phyloP scores from a whole-genome alignment of 2,797 vertebrate species.

The Crenuchus spilurus region DNA sequence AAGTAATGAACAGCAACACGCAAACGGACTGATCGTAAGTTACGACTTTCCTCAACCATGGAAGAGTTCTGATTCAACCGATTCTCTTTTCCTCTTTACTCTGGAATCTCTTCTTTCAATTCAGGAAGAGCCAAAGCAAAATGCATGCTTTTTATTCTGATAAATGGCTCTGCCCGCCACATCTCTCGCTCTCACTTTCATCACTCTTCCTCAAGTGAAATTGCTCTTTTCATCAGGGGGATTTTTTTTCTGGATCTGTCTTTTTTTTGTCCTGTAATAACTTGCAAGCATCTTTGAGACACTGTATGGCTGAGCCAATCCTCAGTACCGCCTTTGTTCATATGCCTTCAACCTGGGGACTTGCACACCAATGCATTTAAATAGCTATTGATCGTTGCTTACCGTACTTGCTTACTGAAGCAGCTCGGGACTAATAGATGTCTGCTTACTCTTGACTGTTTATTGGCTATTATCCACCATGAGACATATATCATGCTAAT shows the following conservation, averaged over 20 bases:
- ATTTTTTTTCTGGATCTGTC: slow-evolving; percentile 6
- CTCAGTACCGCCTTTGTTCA: not conserved
- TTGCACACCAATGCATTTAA: slow-evolving; percentile 39
- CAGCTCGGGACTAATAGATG: slow-evolving; percentile 51
- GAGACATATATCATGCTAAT: not conserved
- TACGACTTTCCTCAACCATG: slow-evolving; percentile 72
- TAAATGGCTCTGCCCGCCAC: slow-evolving; percentile 26
- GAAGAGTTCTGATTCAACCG: slow-evolving; percentile 58
- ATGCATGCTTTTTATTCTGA: slow-evolving; percentile 79
- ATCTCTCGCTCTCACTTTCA: slow-evolving; percentile 47
- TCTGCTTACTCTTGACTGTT: slow-evolving; percentile 45
- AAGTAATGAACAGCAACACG: slow-evolving; percentile 99
- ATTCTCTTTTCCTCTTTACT: slow-evolving; percentile 68
- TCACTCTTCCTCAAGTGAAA: slow-evolving; percentile 51
- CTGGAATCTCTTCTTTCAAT: slow-evolving; percentile 58
- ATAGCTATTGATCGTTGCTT: slow-evolving; percentile 58
- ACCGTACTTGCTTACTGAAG: slow-evolving; percentile 66
- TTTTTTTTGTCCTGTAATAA: slow-evolving; percentile 16
- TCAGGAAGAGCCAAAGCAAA: slow-evolving; percentile 50
- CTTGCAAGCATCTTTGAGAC: not conserved
- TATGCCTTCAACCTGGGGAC: slow-evolving; percentile 28
- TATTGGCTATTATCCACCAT: slow-evolving; percentile 46
- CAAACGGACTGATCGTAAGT: slow-evolving; percentile 99
- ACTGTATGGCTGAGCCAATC: not conserved
- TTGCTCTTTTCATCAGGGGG: slow-evolving; percentile 45